Conservation (phyloP, 2,113 vertebrate species). For the Oreochromis spilurus region DNA sequence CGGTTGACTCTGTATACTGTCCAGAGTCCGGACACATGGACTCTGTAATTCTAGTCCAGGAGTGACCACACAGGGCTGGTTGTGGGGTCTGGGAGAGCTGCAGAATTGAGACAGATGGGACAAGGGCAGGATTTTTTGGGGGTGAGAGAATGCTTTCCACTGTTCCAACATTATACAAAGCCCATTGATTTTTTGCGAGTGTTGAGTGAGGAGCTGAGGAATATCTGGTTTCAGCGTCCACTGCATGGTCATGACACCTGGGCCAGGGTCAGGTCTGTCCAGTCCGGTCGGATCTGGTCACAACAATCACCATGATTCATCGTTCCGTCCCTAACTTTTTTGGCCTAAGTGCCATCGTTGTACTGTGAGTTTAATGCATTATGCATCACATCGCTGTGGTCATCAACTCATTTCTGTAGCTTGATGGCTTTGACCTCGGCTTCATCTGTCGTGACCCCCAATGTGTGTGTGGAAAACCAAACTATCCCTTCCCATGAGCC, state of each 20-base stretch:
- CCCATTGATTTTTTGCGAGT: constrained; percentile 72
- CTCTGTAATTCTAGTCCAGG: constrained; percentile 66
- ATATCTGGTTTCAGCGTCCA: constrained; percentile 72
- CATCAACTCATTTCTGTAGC: neutral
- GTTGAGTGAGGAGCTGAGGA: constrained; percentile 53
- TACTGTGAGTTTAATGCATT: neutral
- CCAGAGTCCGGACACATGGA: constrained; percentile 62
- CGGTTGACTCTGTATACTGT: constrained; percentile 49
- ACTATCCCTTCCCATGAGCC: constrained; percentile 51
- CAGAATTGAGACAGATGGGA: constrained; percentile 73
- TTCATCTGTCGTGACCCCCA: constrained; percentile 5
- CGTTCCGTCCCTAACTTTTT: neutral
- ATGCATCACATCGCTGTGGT: neutral
- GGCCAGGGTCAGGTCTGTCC: constrained; percentile 57
- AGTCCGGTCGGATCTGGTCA: neutral
- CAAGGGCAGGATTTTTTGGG: constrained; percentile 49
- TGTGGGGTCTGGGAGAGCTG: constrained; percentile 48
- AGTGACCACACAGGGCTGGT: constrained; percentile 65
- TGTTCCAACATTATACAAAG: constrained; percentile 65
- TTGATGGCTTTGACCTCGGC: constrained; percentile 32
- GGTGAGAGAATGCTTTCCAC: constrained; percentile 61
- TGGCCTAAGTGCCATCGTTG: neutral
- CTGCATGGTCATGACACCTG: constrained; percentile 66
- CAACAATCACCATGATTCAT: neutral
- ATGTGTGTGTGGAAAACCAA: constrained; percentile 35